Evolutionary conservation across 2,888 invertebrate genomes (phyloP).

Genomic region (Agonopterix subpropinquella): DNA sequence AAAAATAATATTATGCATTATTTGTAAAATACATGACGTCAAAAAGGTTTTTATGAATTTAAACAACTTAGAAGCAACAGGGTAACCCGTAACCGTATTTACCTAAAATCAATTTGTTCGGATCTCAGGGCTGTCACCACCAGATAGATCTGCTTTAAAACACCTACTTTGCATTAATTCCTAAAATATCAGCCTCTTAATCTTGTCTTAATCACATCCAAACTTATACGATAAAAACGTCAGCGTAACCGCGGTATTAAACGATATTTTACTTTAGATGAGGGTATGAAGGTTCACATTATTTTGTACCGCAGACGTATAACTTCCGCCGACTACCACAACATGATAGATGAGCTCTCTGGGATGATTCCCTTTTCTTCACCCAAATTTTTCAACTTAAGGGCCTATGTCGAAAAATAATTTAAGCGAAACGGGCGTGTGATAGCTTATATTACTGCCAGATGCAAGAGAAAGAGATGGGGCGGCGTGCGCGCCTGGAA

Average conservation of each 20-base stretch:
- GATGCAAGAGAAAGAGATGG: too few relatives aligned
- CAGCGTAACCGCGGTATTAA: conserved; percentile 7
- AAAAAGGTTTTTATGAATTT: too few relatives aligned
- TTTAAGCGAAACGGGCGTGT: too few relatives aligned
- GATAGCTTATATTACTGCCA: too few relatives aligned
- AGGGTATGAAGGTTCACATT: conserved; percentile 26
- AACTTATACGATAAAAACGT: conserved; percentile 1
- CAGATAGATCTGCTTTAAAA: background rate
- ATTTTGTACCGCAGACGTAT: conserved; percentile 50
- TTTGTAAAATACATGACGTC: too few relatives aligned
- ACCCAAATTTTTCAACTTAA: conserved; percentile 62
- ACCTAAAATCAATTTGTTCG: too few relatives aligned
- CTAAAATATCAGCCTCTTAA: background rate
- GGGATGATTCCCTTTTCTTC: conserved; percentile 52
- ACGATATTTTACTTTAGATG: conserved; percentile 36
- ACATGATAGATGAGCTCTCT: conserved; percentile 55
- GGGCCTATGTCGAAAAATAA: too few relatives aligned
- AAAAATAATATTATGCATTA: too few relatives aligned
- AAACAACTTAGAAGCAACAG: too few relatives aligned
- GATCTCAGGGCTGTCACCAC: too few relatives aligned
- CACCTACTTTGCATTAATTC: background rate
- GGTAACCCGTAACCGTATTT: too few relatives aligned
- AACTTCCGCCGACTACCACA: conserved; percentile 41
- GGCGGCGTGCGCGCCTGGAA: too few relatives aligned
- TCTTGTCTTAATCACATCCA: background rate